These are phyloP conservation scores for Euschistus heros DNA, from an alignment of 1,140 invertebrate species.

Conservation along the genomic window DNA sequence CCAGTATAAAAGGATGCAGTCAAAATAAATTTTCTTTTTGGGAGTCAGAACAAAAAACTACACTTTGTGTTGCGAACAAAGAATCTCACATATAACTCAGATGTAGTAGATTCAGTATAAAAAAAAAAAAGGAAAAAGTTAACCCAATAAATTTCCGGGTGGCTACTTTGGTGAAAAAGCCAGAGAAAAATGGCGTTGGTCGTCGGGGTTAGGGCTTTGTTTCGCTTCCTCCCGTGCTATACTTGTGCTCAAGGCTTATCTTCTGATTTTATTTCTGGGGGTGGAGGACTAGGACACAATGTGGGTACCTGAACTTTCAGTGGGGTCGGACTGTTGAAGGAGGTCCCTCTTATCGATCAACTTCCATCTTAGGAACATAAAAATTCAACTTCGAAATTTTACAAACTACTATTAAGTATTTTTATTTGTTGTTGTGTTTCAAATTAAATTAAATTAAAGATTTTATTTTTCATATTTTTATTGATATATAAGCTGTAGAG, in stretches of 20 bases:
- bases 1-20: slow-evolving; percentile 10
- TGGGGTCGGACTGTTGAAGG: not conserved
- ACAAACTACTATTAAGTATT: too few species aligned
- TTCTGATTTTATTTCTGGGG: slow-evolving; percentile 11
- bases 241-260: slow-evolving; percentile 11
- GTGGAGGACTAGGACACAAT: not conserved
- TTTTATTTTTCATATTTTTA: too few species aligned
- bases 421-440: too few species aligned
- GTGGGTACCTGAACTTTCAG: not conserved
- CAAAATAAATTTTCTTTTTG: slow-evolving; percentile 15
- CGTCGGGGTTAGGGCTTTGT: slow-evolving; percentile 6
- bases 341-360: too few species aligned
- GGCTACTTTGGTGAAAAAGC: slow-evolving; percentile 15
- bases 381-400: too few species aligned
- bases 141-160: slow-evolving; percentile 17
- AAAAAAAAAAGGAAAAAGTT: slow-evolving; percentile 12
- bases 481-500: too few species aligned
- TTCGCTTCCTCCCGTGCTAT: not conserved
- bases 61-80: slow-evolving; percentile 16
- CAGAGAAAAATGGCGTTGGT: slow-evolving; percentile 14
- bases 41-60: slow-evolving; percentile 5
- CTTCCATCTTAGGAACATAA: too few species aligned
- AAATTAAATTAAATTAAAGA: too few species aligned
- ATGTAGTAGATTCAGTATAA: slow-evolving; percentile 14
- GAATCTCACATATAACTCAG: slow-evolving; percentile 17